Evolutionary conservation across 35 echinoderm and acorn worm species (phyloP).

Genomic region (Ophioderma brevispina): DNA sequence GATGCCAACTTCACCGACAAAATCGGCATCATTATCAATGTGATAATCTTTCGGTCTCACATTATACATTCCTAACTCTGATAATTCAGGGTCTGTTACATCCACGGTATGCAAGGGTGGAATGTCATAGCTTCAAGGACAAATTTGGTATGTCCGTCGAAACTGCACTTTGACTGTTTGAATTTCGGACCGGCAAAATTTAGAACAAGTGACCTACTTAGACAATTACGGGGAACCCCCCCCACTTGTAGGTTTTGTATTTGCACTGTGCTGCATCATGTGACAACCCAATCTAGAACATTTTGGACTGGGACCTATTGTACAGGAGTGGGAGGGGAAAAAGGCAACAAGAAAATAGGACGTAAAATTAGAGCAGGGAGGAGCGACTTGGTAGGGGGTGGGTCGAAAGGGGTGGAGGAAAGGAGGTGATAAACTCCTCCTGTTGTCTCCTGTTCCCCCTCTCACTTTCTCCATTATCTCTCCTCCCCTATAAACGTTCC

Average conservation of each 20-base stretch:
- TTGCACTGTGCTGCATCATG: background rate
- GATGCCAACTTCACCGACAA: background rate
- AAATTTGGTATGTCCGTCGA: background rate
- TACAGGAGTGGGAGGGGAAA: no score
- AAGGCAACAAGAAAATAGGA: no score
- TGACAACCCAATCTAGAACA: background rate
- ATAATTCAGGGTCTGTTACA: background rate
- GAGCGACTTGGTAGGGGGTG: no score
- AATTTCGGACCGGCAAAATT: slow-evolving; percentile 22
- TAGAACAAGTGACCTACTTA: slow-evolving; percentile 63
- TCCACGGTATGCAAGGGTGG: background rate
- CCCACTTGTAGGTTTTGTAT: slow-evolving; percentile 27
- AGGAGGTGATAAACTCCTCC: no score
- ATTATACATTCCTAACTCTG: background rate
- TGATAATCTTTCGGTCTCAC: background rate
- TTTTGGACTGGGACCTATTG: background rate
- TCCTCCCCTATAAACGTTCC: no score
- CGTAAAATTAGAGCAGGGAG: no score
- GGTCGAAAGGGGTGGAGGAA: no score
- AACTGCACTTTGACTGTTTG: background rate
- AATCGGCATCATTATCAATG: background rate
- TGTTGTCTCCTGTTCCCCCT: no score
- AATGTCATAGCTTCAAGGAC: background rate
- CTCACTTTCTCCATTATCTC: no score
- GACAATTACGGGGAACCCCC: slow-evolving; percentile 41